These are phyloP conservation scores for Melangyna quadrimaculata DNA, from an alignment of 2,888 invertebrate genomes.

Conservation along the genomic window DNA sequence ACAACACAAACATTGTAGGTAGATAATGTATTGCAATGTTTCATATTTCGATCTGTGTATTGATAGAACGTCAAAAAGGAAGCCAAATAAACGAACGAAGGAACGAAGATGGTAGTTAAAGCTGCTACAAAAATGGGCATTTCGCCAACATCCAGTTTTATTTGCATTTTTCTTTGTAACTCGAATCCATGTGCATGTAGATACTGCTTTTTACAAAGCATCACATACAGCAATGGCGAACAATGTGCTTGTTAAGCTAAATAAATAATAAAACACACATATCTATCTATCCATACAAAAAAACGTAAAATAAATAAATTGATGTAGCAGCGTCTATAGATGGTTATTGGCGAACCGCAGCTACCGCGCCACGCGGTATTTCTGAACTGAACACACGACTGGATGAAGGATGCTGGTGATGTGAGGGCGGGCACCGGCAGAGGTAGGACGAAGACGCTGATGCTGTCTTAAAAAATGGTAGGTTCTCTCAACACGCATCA, in stretches of 20 bases:
- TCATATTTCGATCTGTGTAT: slow-evolving; percentile 56
- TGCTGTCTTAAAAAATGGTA: slow-evolving; percentile 39
- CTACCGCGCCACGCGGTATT: slow-evolving; percentile 45
- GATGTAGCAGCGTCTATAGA: slow-evolving; percentile 37
- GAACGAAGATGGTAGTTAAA: slow-evolving; percentile 59
- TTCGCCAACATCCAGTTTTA: slow-evolving; percentile 71
- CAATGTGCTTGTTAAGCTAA: slow-evolving; percentile 69
- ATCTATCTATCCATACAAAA: slow-evolving; percentile 8
- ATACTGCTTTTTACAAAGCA: slow-evolving; percentile 43
- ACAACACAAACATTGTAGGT: slow-evolving; percentile 6
- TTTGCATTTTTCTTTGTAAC: slow-evolving; percentile 70
- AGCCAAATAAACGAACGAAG: slow-evolving; percentile 15
- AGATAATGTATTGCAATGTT: slow-evolving; percentile 60
- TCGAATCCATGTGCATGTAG: slow-evolving; percentile 45
- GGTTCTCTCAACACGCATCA: slow-evolving; percentile 52
- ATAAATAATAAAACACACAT: slow-evolving; percentile 62
- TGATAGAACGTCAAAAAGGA: slow-evolving; percentile 36
- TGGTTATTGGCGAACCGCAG: slow-evolving; percentile 43
- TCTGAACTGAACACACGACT: slow-evolving; percentile 16
- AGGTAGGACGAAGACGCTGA: background rate
- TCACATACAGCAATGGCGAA: slow-evolving; percentile 66
- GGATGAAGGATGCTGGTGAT: background rate
- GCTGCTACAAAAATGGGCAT: slow-evolving; percentile 67
- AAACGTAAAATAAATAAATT: slow-evolving; percentile 46
- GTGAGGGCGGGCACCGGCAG: background rate